A percentile compares a stretch with the other conserved stretches of the same genome.
phyloP scores from a whole-genome alignment of 2,113 vertebrate genomes.

The Paradisaea rubra region DNA sequence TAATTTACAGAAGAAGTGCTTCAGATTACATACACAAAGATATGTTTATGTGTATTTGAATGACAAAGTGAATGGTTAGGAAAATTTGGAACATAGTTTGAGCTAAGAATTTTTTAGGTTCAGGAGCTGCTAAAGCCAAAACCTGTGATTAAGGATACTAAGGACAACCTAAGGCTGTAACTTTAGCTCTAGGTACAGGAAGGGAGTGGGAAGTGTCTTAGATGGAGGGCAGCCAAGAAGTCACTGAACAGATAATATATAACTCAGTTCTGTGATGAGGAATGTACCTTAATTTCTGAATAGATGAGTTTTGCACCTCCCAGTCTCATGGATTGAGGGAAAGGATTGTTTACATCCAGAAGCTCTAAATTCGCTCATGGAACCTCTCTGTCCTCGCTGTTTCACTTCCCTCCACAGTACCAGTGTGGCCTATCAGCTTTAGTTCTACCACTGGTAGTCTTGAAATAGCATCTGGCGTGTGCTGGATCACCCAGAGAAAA shows the following conservation, averaged over 20 bases:
- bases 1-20: neutral
- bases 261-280: neutral
- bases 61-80: neutral
- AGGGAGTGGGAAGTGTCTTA: neutral
- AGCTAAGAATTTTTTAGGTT: neutral
- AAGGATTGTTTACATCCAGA: neutral
- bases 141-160: neutral
- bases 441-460: neutral
- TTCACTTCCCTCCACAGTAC: neutral
- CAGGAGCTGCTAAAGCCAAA: neutral
- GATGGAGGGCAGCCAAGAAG: neutral
- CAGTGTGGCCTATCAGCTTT: neutral
- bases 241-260: neutral
- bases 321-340: neutral
- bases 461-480: neutral
- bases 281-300: neutral
- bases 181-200: neutral
- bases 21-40: neutral
- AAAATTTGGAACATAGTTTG: neutral
- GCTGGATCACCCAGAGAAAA: neutral
- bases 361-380: neutral
- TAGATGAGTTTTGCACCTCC: neutral
- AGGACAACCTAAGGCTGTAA: neutral
- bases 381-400: neutral
- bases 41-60: neutral